A percentile compares a stretch with the other conserved stretches of the same genome.
These are phyloP conservation scores for Mobula hypostoma DNA, from an alignment of 2,113 vertebrate species.

Conservation along the genomic window DNA sequence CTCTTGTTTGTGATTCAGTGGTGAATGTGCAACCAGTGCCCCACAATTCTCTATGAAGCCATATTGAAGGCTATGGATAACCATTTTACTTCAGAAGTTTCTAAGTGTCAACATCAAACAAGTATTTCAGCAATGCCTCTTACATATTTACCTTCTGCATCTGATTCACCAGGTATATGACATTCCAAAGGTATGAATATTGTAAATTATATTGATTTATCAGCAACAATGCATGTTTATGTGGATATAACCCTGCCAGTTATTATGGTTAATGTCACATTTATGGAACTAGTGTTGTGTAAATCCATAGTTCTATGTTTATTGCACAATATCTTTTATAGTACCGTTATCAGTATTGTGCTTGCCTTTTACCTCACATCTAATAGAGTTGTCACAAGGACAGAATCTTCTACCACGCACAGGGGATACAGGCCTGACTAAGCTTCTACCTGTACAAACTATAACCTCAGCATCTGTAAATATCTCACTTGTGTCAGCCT, in stretches of 20 bases:
- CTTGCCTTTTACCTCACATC: not conserved
- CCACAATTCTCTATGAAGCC: not conserved
- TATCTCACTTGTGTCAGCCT: not conserved
- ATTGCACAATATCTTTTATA: not conserved
- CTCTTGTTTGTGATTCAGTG: not conserved
- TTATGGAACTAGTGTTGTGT: not conserved
- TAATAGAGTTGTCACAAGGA: not conserved
- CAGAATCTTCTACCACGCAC: not conserved
- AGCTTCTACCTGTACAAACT: too few species aligned
- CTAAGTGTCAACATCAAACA: not conserved
- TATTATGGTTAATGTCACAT: not conserved
- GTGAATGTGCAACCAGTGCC: not conserved
- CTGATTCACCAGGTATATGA: not conserved
- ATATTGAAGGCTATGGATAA: not conserved
- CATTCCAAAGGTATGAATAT: not conserved
- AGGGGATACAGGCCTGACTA: not conserved
- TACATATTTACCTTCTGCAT: not conserved
- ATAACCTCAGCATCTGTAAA: not conserved
- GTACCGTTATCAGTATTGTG: not conserved
- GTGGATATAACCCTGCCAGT: not conserved
- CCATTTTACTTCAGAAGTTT: not conserved
- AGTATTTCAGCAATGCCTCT: not conserved
- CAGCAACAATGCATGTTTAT: not conserved
- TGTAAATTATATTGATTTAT: not conserved
- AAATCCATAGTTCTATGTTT: not conserved